These are phyloP conservation scores for Hoplostethus mediterraneus DNA, from an alignment of 2,797 vertebrate species.

Conservation along the genomic window DNA sequence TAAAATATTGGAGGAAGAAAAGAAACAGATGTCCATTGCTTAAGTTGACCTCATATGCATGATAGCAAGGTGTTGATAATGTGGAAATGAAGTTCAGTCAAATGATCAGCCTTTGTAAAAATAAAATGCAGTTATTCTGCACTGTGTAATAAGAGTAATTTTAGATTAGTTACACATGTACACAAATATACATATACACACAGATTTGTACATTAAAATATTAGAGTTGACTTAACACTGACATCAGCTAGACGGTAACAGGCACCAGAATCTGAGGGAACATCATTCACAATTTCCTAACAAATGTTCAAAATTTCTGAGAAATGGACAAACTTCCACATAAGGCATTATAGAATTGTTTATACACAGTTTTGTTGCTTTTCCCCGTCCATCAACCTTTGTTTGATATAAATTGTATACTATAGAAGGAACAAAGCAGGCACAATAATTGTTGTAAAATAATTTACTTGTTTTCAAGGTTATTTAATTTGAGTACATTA, in stretches of 20 bases:
- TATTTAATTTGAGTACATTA: too few relatives aligned
- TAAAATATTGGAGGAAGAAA: too few relatives aligned
- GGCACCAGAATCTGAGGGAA: neutral
- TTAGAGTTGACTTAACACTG: neutral
- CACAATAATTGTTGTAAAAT: neutral
- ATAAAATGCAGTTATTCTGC: neutral
- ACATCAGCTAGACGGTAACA: neutral
- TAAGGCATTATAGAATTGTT: neutral
- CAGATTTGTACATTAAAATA: too few relatives aligned
- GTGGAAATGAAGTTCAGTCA: neutral
- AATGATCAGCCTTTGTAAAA: neutral
- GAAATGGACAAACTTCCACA: neutral
- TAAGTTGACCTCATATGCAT: too few relatives aligned
- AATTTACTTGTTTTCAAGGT: too few relatives aligned
- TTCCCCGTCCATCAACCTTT: neutral
- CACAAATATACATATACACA: too few relatives aligned
- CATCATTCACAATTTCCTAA: neutral
- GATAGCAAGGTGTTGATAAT: neutral
- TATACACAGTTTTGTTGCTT: conserved; percentile 11
- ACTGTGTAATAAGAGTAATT: neutral
- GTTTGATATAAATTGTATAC: conserved; percentile 17
- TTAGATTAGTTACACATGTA: neutral
- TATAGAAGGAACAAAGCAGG: neutral
- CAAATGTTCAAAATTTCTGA: neutral
- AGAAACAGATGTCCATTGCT: too few relatives aligned